Base-by-base conservation (phyloP, 2,113 vertebrate species). In the Arizona elegans region DNA sequence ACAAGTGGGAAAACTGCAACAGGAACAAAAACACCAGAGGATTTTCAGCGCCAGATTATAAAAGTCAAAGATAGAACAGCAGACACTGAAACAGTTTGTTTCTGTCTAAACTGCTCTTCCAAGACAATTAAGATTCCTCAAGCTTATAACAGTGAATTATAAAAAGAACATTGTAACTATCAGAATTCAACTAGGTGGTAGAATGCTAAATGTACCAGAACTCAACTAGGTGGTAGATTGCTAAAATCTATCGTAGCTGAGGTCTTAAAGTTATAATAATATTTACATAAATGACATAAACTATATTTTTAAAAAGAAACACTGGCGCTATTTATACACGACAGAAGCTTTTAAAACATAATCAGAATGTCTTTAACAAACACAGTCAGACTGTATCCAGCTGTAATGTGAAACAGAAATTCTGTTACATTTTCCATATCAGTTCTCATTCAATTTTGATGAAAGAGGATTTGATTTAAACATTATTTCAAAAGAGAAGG, bases 41-140 rank as follows among this genome's bases (percentile, higher is more conserved):
- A 88, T 94, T 94, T 90, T 87, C 87, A 56, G 89, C 90, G 93
- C 62, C 94, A 86, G n/a, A 93, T 89, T 0, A 0, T 88, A 75
- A 58, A 0, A 0, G 91, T 47, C 59, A 94, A 90, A 85, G 95
- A 94, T 1, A 0, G 0, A 0, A 89, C 1, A 0, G 87, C 0
- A 88, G 88, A 94, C 87, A 95, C 91, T 92, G 95, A 95, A 86
- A 17, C 59, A 0, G 0, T 94, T 95, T 96, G 93, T 94, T 96
- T 94, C 91, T 93, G 90, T 59, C 94, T n/a, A 52, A 93, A 58
- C 87, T 93, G 94, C 95, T 92, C 90, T 93, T 94, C 90, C 65
- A 75, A 58, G 93, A 94, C 86, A 86, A 94, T 95, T 93, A 93
- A 17, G 5, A 95, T 8, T 33, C 0, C 0, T 3, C 90, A 94